These are phyloP conservation scores for Agrotis segetum DNA, from an alignment of 2,888 invertebrate species.

Conservation along the genomic window DNA sequence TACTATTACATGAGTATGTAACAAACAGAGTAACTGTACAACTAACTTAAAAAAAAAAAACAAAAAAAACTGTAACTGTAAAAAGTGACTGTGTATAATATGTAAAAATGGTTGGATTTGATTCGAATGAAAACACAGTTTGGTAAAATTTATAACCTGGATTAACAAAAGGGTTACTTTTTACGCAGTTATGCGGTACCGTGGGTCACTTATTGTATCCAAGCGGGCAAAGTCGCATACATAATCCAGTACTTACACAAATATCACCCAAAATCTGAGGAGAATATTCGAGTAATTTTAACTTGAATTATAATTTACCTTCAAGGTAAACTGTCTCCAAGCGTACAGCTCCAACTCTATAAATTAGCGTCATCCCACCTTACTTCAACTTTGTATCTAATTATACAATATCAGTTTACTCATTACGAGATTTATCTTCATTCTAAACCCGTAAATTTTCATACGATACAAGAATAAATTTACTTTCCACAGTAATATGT, in stretches of 20 bases:
- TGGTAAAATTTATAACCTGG: no score
- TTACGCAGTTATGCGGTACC: no score
- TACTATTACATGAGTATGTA: no score
- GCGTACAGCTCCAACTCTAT: slow-evolving; percentile 45
- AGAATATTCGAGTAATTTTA: slow-evolving; percentile 48
- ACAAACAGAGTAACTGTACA: no score
- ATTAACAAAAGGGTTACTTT: no score
- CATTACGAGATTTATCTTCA: slow-evolving; percentile 63
- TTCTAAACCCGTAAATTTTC: slow-evolving; percentile 54
- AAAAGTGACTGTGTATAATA: no score
- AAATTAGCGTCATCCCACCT: slow-evolving; percentile 56
- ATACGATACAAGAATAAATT: slow-evolving; percentile 58
- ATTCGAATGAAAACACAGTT: no score
- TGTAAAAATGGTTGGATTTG: no score
- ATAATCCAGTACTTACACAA: slow-evolving; percentile 22
- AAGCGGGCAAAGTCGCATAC: no score
- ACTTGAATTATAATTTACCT: slow-evolving; percentile 61
- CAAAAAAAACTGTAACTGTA: no score
- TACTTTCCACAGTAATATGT: slow-evolving; percentile 49
- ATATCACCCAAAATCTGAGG: slow-evolving; percentile 36
- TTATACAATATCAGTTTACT: slow-evolving; percentile 67
- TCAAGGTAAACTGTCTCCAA: slow-evolving; percentile 55
- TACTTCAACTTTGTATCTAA: slow-evolving; percentile 59
- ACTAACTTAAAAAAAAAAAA: no score
- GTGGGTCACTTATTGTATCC: no score